Base-by-base conservation (phyloP, 2,888 invertebrate genomes). In the Anthophora plumipes region DNA sequence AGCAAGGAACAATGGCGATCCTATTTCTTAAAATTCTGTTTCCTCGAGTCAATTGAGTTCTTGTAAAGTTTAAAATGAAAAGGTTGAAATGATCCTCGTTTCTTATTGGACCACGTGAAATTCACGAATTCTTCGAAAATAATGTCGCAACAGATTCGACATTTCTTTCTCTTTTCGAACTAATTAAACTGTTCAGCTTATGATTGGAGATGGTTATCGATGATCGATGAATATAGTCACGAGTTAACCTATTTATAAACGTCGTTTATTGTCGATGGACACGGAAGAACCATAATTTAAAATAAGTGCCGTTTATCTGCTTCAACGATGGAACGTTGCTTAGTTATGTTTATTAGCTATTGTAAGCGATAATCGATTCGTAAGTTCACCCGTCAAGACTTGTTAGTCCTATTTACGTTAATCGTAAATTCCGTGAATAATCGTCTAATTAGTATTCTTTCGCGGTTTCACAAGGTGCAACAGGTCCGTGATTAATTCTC, bases 221-320 rank as follows among this genome's bases (percentile, higher is more conserved):
- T 17, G 20, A 72, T 48, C 43, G 57, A 48, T 50, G 46, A 55
- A 39, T 41, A 70, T 50, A 77, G 52, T 80, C 82, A 71, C 64
- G 85, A 84, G 57, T 68, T n/a, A n/a, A n/a, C n/a, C 31, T 59
- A 43, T 59, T 76, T 77, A 66, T 22, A 80, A n/a, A 72, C 52
- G 25, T 46, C 20, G 67, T 69, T 78, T 61, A 74, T 71, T 59
- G 50, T 71, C 60, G 55, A 37, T 37, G 31, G 52, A 46, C 78
- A 71, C 61, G 66, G 68, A 63, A 63, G 74, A 60, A 52, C 63
- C 60, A 39, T 82, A 77, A 86, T 85, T 69, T 20, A 48, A 41
- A 69, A 82, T 69, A 71, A 84, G 68, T 75, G 59, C 22, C 31
- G 54, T 52, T 67, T 76, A 55, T 3, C 69, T n/a, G 70, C 3